Base-by-base conservation (phyloP, 2,888 invertebrate genomes). In the Cybosia mesomella region DNA sequence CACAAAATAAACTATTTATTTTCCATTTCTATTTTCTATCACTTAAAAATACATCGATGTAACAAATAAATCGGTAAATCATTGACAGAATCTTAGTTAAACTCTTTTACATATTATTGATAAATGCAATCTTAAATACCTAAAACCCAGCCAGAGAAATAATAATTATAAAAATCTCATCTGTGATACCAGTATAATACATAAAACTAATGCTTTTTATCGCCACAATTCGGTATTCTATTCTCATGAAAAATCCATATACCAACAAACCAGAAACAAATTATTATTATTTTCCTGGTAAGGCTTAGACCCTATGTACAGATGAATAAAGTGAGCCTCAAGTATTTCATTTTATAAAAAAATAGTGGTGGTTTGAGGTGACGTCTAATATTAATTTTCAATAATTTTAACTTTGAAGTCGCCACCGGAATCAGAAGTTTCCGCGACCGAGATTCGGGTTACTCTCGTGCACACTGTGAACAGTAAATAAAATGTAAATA, bases 381-480 rank as follows among this genome's bases (percentile, higher is more conserved):
- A 63, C 63, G 64, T 80, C 74, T 85, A 75, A 74, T 77, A 79
- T 83, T 82, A 84, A 85, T 80, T 81, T 80, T 68, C 36, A 73
- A 72, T 69, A 66, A 73, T 77, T 71, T 67, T 73, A 77, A 75
- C 67, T 67, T 73, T 62, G 68, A 62, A 59, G 68, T 69, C 72
- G 68, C 61, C 67, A 70, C 71, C 55, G 67, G 71, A 83, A 90
- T 94, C 95, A 96, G 89, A 95, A 96, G 90, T 95, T 96, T 72
- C 89, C 95, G 80, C 95, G 93, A 66, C 93, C 92, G 77, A 94
- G 88, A 83, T 90, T 95, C 72, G 96, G 96, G 85, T 96, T 95
- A 88, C 96, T 96, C 91, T 96, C 96, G 90, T 96, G 96, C 83
- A 96, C 96, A 89, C 96, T 96, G 96, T 28, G 92, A 92, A 78